Conservation (phyloP, 2,797 vertebrate species). For the Monodelphis domestica region DNA sequence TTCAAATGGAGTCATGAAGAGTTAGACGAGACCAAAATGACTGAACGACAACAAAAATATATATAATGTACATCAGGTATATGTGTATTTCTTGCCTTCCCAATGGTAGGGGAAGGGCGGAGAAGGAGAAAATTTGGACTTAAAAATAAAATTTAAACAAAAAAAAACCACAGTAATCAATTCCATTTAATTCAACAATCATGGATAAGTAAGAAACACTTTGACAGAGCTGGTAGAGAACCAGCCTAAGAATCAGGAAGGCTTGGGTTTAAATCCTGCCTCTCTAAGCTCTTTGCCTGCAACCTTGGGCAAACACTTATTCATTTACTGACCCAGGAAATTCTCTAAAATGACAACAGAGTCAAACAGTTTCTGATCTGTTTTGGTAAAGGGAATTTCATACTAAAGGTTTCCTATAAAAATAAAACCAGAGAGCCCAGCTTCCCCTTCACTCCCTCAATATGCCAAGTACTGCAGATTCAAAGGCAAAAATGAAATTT, state of each 20-base stretch:
- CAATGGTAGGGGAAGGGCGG: too few relatives aligned
- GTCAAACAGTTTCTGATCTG: background rate
- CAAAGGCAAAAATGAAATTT: background rate
- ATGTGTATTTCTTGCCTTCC: too few relatives aligned
- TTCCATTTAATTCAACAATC: background rate
- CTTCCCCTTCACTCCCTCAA: background rate
- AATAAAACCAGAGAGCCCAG: background rate
- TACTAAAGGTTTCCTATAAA: background rate
- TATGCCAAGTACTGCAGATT: background rate
- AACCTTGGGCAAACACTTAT: background rate
- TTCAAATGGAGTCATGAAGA: too few relatives aligned
- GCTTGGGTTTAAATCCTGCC: background rate
- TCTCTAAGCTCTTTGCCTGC: background rate
- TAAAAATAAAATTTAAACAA: too few relatives aligned
- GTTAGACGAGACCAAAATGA: too few relatives aligned
- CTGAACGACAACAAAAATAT: too few relatives aligned
- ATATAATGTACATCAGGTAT: too few relatives aligned
- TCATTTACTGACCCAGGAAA: background rate
- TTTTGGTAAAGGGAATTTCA: background rate
- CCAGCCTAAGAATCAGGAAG: background rate
- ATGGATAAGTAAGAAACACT: background rate
- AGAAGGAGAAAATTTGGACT: too few relatives aligned
- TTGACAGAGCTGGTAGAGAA: background rate
- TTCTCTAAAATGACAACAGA: background rate
- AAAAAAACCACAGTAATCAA: background rate